Evolutionary conservation across 2,797 vertebrate species (phyloP).

Genomic region (Lophotriccus pileatus): DNA sequence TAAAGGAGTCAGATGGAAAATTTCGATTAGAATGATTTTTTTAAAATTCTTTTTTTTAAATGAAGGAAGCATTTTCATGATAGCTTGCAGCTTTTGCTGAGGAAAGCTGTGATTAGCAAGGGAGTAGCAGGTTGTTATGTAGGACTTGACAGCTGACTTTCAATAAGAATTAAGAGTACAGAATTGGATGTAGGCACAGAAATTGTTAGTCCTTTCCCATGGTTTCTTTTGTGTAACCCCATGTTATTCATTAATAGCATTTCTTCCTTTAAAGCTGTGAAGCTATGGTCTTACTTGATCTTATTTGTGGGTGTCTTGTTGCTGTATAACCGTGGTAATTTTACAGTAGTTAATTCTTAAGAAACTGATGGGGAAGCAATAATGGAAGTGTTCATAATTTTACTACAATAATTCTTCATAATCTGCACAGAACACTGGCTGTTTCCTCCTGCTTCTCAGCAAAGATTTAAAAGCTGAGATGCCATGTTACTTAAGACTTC

Average conservation of each 20-base stretch:
- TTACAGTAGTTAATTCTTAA: background rate
- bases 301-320: conserved; percentile 44
- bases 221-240: conserved; percentile 8
- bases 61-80: background rate
- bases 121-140: background rate
- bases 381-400: conserved; percentile 43
- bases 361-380: conserved; percentile 21
- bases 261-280: conserved; percentile 30
- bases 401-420: background rate
- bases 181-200: background rate
- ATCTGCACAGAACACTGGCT: background rate
- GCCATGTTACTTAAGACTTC: conserved; percentile 51
- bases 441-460: conserved; percentile 3
- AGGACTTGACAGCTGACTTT: conserved; percentile 17
- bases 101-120: conserved; percentile 3
- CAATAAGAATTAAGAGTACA: background rate
- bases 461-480: conserved; percentile 57
- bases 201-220: conserved; percentile 11
- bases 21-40: background rate
- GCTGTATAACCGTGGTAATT: background rate
- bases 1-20: conserved; percentile 39
- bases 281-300: conserved; percentile 26
- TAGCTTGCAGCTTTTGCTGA: background rate
- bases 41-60: background rate
- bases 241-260: background rate